Evolutionary conservation across 2,113 vertebrate genomes (phyloP).

Genomic region (Pachycephala philippinensis): DNA sequence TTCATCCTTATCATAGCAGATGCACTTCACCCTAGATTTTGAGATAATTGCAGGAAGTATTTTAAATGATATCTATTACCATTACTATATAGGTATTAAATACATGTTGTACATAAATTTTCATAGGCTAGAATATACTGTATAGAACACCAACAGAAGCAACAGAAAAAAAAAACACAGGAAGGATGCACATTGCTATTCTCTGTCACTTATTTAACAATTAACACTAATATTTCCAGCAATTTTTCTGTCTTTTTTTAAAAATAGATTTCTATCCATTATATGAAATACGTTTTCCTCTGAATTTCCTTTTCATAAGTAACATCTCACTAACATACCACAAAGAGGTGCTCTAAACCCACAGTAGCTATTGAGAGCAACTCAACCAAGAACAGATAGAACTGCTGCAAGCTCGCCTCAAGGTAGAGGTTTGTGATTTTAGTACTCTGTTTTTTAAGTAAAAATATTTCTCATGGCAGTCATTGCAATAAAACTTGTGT

Average conservation of each 20-base stretch:
- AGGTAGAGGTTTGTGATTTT: constrained; percentile 56
- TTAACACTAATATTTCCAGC: not conserved
- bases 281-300: not conserved
- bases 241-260: not conserved
- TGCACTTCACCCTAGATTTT: not conserved
- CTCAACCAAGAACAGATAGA: constrained; percentile 6
- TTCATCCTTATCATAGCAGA: not conserved
- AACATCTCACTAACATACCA: constrained; percentile 56
- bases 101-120: not conserved
- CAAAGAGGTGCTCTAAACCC: constrained; percentile 78
- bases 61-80: not conserved
- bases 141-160: not conserved
- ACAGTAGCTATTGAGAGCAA: not conserved
- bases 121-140: not conserved
- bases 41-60: not conserved
- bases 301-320: not conserved
- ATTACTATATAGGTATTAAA: not conserved
- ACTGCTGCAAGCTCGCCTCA: constrained; percentile 20
- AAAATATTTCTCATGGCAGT: constrained; percentile 45
- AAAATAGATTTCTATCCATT: not conserved
- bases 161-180: not conserved
- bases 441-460: constrained; percentile 13
- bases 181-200: not conserved
- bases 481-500: constrained; percentile 41
- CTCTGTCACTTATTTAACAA: not conserved